Conservation (phyloP, 2,113 vertebrate genomes). For the Genyomyrus donnyi region DNA sequence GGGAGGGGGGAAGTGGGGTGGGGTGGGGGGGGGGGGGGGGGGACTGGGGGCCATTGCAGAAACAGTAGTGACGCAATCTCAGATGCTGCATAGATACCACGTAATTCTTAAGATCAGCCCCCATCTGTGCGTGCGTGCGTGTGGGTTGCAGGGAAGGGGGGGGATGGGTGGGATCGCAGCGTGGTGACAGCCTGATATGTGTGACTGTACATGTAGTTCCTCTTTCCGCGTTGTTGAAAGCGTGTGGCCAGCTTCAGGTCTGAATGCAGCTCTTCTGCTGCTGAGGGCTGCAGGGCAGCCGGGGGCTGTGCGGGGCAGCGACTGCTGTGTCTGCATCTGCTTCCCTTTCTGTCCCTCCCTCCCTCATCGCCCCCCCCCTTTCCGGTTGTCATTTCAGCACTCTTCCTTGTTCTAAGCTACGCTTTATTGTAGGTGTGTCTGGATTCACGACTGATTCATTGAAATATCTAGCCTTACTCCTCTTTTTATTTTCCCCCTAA, state of each 20-base stretch:
- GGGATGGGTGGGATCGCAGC: neutral
- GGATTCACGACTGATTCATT: neutral
- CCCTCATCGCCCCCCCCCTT: neutral
- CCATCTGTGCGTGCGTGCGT: neutral
- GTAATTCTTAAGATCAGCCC: neutral
- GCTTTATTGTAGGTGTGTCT: neutral
- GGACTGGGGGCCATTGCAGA: neutral
- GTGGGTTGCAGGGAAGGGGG: neutral
- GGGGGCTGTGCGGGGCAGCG: neutral
- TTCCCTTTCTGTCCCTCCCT: neutral
- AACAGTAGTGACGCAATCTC: slow-evolving; percentile 13
- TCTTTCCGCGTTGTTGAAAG: neutral
- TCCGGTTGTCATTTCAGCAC: neutral
- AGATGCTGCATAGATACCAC: slow-evolving; percentile 1
- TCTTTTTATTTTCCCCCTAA: neutral
- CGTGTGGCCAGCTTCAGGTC: neutral
- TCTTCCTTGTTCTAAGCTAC: neutral
- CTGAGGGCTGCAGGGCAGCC: neutral
- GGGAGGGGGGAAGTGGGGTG: too few species aligned
- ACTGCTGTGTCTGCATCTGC: slow-evolving; percentile 12
- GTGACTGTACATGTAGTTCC: neutral
- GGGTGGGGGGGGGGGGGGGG: neutral
- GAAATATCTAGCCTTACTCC: neutral
- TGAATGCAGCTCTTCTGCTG: neutral
- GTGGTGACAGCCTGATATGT: neutral